phyloP scores from a whole-genome alignment of 2,797 vertebrate genomes.

The Pantherophis vulpinus region DNA sequence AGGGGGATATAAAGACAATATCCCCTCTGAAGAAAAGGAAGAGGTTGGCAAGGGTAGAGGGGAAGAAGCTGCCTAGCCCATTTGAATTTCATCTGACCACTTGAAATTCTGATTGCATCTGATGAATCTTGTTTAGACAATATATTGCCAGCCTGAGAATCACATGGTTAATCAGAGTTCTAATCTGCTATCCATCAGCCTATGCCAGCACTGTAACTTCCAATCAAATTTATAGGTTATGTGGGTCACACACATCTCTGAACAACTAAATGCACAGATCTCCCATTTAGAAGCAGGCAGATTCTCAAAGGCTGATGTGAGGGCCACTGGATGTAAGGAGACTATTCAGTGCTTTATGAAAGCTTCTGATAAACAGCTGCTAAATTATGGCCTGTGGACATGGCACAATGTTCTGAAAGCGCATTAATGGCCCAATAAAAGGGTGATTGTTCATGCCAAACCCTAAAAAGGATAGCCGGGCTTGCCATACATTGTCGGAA shows the following conservation, averaged over 20 bases:
- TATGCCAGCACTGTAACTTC: constrained; percentile 70
- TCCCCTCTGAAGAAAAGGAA: constrained; percentile 62
- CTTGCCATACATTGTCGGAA: constrained; percentile 63
- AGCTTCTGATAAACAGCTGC: constrained; percentile 67
- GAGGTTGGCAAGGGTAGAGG: constrained; percentile 8
- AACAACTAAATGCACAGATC: constrained; percentile 72
- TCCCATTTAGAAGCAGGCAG: constrained; percentile 65
- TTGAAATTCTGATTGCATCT: constrained; percentile 80
- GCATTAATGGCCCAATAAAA: constrained; percentile 69
- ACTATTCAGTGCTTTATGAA: constrained; percentile 67
- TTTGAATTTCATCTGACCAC: constrained; percentile 77
- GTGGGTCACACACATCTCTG: constrained; percentile 74
- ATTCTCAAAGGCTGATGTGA: constrained; percentile 67
- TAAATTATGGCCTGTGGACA: constrained; percentile 69
- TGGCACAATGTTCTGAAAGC: constrained; percentile 56
- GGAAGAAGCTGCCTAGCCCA: constrained; percentile 45
- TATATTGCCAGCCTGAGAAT: constrained; percentile 75
- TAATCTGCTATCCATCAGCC: constrained; percentile 80
- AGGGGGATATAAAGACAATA: constrained; percentile 26
- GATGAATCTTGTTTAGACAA: constrained; percentile 78
- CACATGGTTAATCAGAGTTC: constrained; percentile 76
- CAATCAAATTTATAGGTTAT: constrained; percentile 81
- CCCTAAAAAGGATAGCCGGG: constrained; percentile 60
- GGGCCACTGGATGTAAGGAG: constrained; percentile 60
- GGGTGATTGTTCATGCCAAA: constrained; percentile 61